phyloP scores from a whole-genome alignment of 1,140 invertebrate species.

The Hestina assimilis region DNA sequence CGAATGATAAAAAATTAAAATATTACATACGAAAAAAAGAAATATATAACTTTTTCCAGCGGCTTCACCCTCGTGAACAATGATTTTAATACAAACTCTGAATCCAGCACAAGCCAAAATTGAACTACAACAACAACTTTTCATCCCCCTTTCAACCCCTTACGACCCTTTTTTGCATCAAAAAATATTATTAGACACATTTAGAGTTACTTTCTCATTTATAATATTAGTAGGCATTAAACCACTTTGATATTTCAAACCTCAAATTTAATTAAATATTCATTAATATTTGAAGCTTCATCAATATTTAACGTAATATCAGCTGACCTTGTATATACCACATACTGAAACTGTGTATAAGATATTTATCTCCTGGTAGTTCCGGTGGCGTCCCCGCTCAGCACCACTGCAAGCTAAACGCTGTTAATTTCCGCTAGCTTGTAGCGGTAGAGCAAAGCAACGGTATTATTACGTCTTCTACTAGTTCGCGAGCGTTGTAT shows the following conservation, averaged over 20 bases:
- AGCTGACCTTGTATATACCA: constrained; percentile 18
- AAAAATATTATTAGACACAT: too few relatives aligned
- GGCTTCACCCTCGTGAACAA: too few relatives aligned
- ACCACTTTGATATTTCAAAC: not conserved
- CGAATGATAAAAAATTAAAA: too few relatives aligned
- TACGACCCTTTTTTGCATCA: too few relatives aligned
- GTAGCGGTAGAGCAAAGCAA: constrained; percentile 44
- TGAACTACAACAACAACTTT: too few relatives aligned
- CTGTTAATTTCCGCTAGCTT: constrained; percentile 69
- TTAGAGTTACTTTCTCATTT: too few relatives aligned
- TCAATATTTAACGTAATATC: constrained; percentile 7
- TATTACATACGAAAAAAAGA: too few relatives aligned
- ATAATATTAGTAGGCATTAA: not conserved
- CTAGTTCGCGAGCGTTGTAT: constrained; percentile 30
- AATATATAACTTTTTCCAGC: too few relatives aligned
- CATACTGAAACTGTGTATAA: constrained; percentile 18
- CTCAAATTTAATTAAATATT: not conserved
- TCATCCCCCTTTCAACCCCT: too few relatives aligned
- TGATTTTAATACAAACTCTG: too few relatives aligned
- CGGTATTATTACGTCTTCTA: constrained; percentile 66
- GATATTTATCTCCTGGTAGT: constrained; percentile 28
- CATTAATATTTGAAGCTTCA: not conserved
- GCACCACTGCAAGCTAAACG: constrained; percentile 41
- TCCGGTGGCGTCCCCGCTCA: constrained; percentile 30
- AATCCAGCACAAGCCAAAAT: too few relatives aligned